Percentiles rank a stretch among this genome's conserved stretches.
These are phyloP conservation scores for Lochmaea capreae DNA, from an alignment of 2,888 invertebrate genomes.

Conservation along the genomic window DNA sequence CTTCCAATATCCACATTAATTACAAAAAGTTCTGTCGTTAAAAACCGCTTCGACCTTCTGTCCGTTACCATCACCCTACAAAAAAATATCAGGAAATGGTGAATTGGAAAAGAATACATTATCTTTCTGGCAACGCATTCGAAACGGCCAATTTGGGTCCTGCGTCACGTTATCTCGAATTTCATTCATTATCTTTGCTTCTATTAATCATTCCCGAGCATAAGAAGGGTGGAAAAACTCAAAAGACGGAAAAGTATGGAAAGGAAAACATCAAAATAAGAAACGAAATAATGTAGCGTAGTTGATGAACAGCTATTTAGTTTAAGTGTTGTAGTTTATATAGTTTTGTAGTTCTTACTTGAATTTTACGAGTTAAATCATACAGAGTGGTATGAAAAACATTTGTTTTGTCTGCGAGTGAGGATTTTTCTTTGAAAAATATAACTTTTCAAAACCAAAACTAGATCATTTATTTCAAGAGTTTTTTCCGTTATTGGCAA, in stretches of 20 bases:
- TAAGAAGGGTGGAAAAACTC: not conserved
- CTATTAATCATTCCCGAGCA: slow-evolving; percentile 26
- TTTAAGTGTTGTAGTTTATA: not conserved
- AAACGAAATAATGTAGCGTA: not conserved
- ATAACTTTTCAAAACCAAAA: not conserved
- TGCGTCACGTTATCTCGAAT: slow-evolving; percentile 24
- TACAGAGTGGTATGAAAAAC: not conserved
- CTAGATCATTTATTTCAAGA: not conserved
- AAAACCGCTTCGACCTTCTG: slow-evolving; percentile 8
- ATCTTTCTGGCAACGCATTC: slow-evolving; percentile 24
- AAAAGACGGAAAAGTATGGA: slow-evolving; percentile 11
- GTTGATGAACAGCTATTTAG: slow-evolving; percentile 5
- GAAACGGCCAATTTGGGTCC: slow-evolving; percentile 28
- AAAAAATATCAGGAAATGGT: slow-evolving; percentile 16
- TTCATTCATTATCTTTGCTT: slow-evolving; percentile 25
- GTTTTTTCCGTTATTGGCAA: not conserved
- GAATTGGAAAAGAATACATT: slow-evolving; percentile 23
- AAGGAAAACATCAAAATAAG: slow-evolving; percentile 8
- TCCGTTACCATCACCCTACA: slow-evolving; percentile 8
- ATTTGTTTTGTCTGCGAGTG: too few species aligned
- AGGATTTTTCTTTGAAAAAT: not conserved
- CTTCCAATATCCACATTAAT: slow-evolving; percentile 1
- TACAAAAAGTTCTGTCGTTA: slow-evolving; percentile 6
- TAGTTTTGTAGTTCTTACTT: not conserved
- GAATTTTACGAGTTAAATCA: not conserved